Conservation (phyloP, 92 coral and sea anemone genomes). For the Porites evermanni region DNA sequence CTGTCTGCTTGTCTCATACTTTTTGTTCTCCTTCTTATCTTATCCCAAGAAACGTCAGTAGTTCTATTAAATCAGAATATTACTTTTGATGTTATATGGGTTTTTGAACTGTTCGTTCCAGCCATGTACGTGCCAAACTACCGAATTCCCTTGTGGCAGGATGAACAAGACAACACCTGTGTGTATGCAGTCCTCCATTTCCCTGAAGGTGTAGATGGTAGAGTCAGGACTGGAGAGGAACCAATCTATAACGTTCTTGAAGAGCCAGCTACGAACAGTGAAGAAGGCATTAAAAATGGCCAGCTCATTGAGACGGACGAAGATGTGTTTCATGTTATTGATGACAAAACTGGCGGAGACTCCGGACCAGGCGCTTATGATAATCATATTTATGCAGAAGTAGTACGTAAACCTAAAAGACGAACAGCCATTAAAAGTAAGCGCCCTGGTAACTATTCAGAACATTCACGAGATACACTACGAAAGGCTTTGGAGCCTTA, state of each 20-base stretch:
- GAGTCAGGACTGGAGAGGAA: not conserved
- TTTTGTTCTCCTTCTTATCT: not conserved
- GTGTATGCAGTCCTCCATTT: slow-evolving; percentile 7
- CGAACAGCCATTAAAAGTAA: not conserved
- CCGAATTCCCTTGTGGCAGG: slow-evolving; percentile 13
- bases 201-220: not conserved
- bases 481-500: not conserved
- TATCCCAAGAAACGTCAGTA: not conserved
- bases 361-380: not conserved
- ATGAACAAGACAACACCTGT: not conserved
- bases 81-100: not conserved
- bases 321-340: not conserved
- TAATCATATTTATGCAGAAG: not conserved
- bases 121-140: slow-evolving; percentile 19
- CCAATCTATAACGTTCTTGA: not conserved
- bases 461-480: not conserved
- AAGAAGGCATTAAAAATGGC: not conserved
- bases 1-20: not conserved
- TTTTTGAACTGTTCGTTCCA: not conserved
- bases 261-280: not conserved
- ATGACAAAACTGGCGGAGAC: not conserved
- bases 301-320: not conserved
- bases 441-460: not conserved
- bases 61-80: not conserved
- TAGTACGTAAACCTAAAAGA: not conserved